phyloP scores from a whole-genome alignment of 1,140 invertebrate genomes.

The Papilio polyxenes region DNA sequence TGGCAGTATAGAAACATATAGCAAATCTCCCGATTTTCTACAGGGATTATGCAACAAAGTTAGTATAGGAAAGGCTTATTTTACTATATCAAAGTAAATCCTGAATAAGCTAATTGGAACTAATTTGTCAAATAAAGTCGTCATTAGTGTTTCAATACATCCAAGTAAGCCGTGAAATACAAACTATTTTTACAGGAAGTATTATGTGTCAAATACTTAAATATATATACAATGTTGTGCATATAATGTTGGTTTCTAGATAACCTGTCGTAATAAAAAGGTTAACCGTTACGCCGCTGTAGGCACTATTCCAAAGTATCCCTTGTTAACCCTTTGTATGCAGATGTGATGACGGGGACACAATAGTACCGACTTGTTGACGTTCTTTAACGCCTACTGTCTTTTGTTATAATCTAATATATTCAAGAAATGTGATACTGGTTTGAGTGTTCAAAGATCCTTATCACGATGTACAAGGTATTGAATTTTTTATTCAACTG shows the following conservation, averaged over 20 bases:
- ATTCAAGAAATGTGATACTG: not conserved
- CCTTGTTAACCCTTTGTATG: slow-evolving; percentile 55
- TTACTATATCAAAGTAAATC: no score
- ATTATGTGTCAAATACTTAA: no score
- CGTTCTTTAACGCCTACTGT: slow-evolving; percentile 37
- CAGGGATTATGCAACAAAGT: no score
- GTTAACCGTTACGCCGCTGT: slow-evolving; percentile 45
- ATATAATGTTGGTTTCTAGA: not conserved
- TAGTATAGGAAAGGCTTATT: no score
- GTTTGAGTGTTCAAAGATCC: not conserved
- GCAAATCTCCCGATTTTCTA: no score
- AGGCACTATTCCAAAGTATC: slow-evolving; percentile 27
- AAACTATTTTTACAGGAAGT: no score
- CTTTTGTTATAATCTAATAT: slow-evolving; percentile 28
- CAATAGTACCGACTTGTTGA: slow-evolving; percentile 39
- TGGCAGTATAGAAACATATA: no score
- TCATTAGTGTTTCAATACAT: no score
- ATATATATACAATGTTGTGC: no score
- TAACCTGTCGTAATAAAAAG: slow-evolving; percentile 44
- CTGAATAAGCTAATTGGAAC: no score
- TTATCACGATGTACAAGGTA: not conserved
- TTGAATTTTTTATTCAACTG: not conserved
- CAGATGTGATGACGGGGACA: slow-evolving; percentile 54
- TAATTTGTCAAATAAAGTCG: no score
- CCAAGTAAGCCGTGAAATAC: no score